Evolutionary conservation across 2,797 vertebrate species (phyloP).

Genomic region (Characodon lateralis): DNA sequence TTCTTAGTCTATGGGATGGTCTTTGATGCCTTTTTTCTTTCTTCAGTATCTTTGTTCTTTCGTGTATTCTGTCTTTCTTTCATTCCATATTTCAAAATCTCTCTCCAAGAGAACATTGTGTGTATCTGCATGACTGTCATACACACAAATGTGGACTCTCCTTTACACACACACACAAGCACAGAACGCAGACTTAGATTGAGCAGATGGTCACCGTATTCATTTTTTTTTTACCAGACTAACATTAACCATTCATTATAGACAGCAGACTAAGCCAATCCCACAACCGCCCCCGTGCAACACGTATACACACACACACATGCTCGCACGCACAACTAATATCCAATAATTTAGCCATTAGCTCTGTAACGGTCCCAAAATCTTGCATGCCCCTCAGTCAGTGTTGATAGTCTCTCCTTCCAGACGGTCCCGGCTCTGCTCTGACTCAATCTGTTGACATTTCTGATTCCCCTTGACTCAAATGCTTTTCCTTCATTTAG

Average conservation of each 20-base stretch:
- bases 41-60: conserved; percentile 44
- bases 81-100: conserved; percentile 71
- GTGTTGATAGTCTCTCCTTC: conserved; percentile 72
- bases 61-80: conserved; percentile 50
- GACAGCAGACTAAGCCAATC: conserved; percentile 83
- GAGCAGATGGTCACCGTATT: conserved; percentile 88
- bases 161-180: conserved; percentile 54
- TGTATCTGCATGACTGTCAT: conserved; percentile 45
- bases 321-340: conserved; percentile 50
- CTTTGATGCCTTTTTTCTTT: conserved; percentile 47
- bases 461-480: conserved; percentile 74
- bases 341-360: conserved; percentile 73
- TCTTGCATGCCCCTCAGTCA: conserved; percentile 67
- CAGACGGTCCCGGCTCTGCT: conserved; percentile 75
- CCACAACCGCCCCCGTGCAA: conserved; percentile 77
- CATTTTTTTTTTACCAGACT: conserved; percentile 81
- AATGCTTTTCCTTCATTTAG: conserved; percentile 67
- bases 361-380: conserved; percentile 65
- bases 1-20: conserved; percentile 25
- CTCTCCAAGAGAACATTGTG: conserved; percentile 70
- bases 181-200: conserved; percentile 79
- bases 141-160: conserved; percentile 56
- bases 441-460: conserved; percentile 79
- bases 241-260: conserved; percentile 87
- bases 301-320: conserved; percentile 59